phyloP scores from a whole-genome alignment of 1,140 invertebrate species.

The Nephotettix cincticeps region DNA sequence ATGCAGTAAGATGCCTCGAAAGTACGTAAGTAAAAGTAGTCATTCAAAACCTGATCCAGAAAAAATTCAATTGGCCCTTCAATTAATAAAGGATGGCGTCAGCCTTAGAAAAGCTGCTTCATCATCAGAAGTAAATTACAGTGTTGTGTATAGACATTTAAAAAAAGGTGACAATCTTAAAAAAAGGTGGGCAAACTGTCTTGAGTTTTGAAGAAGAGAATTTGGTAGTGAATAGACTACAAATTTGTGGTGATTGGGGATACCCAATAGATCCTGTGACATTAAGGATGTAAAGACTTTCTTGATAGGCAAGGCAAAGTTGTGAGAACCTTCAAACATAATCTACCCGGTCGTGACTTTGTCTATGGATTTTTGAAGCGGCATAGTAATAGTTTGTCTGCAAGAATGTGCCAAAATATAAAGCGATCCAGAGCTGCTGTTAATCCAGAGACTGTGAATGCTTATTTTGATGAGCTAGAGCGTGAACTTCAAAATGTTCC shows the following conservation, averaged over 20 bases:
- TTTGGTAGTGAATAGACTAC: slow-evolving; percentile 2
- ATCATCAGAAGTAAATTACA: not conserved
- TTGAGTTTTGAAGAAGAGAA: not conserved
- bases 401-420: slow-evolving; percentile 27
- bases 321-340: slow-evolving; percentile 13
- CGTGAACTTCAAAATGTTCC: slow-evolving; percentile 19
- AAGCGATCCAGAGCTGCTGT: too few relatives aligned
- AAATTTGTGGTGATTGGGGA: slow-evolving; percentile 30
- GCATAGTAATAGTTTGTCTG: slow-evolving; percentile 18
- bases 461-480: slow-evolving; percentile 35
- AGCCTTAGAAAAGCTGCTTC: slow-evolving; percentile 3
- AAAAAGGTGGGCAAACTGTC: not conserved
- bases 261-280: slow-evolving; percentile 19
- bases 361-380: slow-evolving; percentile 24
- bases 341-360: slow-evolving; percentile 21
- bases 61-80: slow-evolving; percentile 1
- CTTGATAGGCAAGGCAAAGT: slow-evolving; percentile 22
- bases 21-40: not conserved
- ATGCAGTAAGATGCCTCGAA: slow-evolving; percentile 10
- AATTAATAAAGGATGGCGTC: not conserved
- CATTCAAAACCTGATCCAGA: not conserved
- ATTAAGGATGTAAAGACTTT: slow-evolving; percentile 23
- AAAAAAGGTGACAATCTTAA: slow-evolving; percentile 4
- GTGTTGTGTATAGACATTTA: slow-evolving; percentile 6
- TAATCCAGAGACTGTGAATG: slow-evolving; percentile 24